These are phyloP conservation scores for Naso thynnoides DNA, from an alignment of 2,797 vertebrate species.

Conservation along the genomic window DNA sequence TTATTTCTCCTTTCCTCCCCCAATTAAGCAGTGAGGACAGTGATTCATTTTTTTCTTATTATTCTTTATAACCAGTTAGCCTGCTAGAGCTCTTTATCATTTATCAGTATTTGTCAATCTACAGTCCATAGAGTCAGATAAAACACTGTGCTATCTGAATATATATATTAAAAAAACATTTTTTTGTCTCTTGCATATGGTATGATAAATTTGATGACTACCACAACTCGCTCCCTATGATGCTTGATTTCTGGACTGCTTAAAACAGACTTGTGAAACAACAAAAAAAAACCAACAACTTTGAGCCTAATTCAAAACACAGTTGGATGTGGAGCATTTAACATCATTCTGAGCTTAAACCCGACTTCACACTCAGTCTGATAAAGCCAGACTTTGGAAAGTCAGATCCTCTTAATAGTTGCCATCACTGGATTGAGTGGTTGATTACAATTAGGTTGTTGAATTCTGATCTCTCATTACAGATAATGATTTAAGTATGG, in stretches of 20 bases:
- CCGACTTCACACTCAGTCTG: too few relatives aligned
- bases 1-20: background rate
- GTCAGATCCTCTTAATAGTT: too few relatives aligned
- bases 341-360: too few relatives aligned
- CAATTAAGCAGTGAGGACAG: background rate
- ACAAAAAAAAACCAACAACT: background rate
- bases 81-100: background rate
- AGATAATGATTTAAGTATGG: background rate
- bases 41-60: background rate
- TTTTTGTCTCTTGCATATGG: background rate
- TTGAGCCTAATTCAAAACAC: too few relatives aligned
- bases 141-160: background rate
- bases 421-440: background rate
- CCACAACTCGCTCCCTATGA: background rate
- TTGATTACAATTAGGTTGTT: background rate
- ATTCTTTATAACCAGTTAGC: too few relatives aligned
- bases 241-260: background rate
- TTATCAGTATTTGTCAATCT: background rate
- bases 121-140: background rate
- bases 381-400: too few relatives aligned
- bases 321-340: too few relatives aligned
- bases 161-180: background rate
- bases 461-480: background rate
- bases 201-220: too few relatives aligned
- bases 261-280: background rate